Evolutionary conservation across 2,797 vertebrate genomes (phyloP).

Genomic region (Centropyge bicolor): DNA sequence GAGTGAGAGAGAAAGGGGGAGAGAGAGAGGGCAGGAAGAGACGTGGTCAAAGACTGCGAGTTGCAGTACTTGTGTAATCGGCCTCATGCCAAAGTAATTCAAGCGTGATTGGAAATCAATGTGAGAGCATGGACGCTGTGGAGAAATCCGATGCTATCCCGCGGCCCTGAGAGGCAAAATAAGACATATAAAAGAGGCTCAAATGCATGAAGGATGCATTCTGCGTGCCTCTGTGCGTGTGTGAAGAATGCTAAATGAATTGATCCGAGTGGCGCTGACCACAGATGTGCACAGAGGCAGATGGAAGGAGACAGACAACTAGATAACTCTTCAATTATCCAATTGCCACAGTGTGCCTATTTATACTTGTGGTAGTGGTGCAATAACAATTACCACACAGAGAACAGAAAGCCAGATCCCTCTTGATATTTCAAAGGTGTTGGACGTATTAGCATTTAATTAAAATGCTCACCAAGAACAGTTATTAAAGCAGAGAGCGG

Average conservation of each 20-base stretch:
- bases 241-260: slow-evolving; percentile 61
- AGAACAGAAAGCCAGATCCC: slow-evolving; percentile 33
- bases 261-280: slow-evolving; percentile 33
- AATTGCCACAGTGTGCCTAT: slow-evolving; percentile 22
- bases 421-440: slow-evolving; percentile 47
- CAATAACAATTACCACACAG: slow-evolving; percentile 15
- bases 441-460: slow-evolving; percentile 61
- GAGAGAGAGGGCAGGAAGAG: neutral
- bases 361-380: slow-evolving; percentile 18
- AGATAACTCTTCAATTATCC: slow-evolving; percentile 46
- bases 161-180: slow-evolving; percentile 57
- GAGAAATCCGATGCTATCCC: slow-evolving; percentile 62
- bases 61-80: slow-evolving; percentile 67
- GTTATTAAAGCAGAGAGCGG: slow-evolving; percentile 59
- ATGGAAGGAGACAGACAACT: slow-evolving; percentile 10
- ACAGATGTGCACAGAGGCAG: slow-evolving; percentile 26
- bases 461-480: slow-evolving; percentile 62
- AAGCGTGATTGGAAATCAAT: slow-evolving; percentile 77
- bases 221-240: slow-evolving; percentile 32
- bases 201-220: slow-evolving; percentile 55
- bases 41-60: slow-evolving; percentile 48
- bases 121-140: slow-evolving; percentile 44
- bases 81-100: slow-evolving; percentile 73
- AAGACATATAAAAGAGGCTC: slow-evolving; percentile 51
- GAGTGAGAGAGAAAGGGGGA: neutral